These are phyloP conservation scores for Dryoscopus gambensis DNA, from an alignment of 2,113 vertebrate species.

Conservation along the genomic window DNA sequence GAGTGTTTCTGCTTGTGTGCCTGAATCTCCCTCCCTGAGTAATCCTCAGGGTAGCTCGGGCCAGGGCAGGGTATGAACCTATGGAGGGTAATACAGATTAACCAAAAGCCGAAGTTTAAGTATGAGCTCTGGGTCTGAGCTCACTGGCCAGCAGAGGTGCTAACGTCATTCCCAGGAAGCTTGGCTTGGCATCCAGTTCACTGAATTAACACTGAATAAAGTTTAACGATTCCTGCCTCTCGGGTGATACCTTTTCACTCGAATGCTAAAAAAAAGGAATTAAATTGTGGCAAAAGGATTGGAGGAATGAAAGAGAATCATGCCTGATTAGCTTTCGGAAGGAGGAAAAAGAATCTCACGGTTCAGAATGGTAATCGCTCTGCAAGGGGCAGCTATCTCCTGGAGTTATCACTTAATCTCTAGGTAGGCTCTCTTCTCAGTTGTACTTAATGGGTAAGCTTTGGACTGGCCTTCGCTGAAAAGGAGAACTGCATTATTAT, in stretches of 20 bases:
- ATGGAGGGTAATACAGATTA: background rate
- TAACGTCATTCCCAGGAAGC: background rate
- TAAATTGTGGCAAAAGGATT: background rate
- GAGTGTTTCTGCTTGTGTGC: background rate
- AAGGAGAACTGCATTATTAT: background rate
- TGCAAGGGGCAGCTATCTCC: background rate
- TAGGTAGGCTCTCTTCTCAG: background rate
- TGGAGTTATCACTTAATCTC: conserved; percentile 6
- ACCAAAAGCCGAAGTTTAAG: background rate
- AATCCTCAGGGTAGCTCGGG: background rate
- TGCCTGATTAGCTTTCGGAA: background rate
- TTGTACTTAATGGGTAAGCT: background rate
- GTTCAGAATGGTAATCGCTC: background rate
- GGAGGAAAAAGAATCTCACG: background rate
- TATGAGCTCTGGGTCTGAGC: background rate
- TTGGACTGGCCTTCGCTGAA: background rate
- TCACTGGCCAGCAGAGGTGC: background rate
- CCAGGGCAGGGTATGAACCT: background rate
- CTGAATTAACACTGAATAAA: background rate
- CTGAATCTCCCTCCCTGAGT: background rate
- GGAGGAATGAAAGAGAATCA: background rate
- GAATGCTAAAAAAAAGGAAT: background rate
- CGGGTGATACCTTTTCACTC: background rate
- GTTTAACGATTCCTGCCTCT: background rate
- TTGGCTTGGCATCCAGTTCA: background rate